Base-by-base conservation (phyloP, 1,140 invertebrate genomes). In the Maniola jurtina region DNA sequence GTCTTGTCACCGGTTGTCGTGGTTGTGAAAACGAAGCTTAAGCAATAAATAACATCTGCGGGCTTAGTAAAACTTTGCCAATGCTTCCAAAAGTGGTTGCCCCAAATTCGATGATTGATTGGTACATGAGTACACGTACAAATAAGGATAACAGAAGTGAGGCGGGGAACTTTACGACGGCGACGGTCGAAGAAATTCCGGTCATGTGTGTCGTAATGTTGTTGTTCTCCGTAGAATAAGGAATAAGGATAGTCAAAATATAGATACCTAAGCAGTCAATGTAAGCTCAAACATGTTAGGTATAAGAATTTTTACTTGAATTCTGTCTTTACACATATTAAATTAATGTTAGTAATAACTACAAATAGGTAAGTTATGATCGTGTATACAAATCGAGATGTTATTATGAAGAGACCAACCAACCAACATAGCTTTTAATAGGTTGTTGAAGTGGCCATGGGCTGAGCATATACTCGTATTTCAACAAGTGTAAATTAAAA, bases 41-140 rank as follows among this genome's bases (percentile, higher is more conserved):
- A 62, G 62, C 67, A 68, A 79, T 81, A 81, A 81, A 81, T 77
- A 79, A 75, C 79, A 81, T 77, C 79, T 79, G 78, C 66, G 56
- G 63, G 45, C 42, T 61, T 57, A 56, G 56, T 56, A 58, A 52
- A 71, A 73, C 58, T 71, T 70, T 60, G 61, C 40, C 47, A 63
- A 67, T 70, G 59, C 48, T 54, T 57, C 56, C 52, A 50, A 52
- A 59, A 72, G 40, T 36, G 58, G 59, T 55, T 59, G 63, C 60
- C 61, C 66, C 60, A 55, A 64, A 63, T 63, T 71, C 59, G 61
- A 66, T 65, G 61, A 71, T 71, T 60, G 69, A 58, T 66, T 48
- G 66, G 58, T 54, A 60, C n/a, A n/a, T 36, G 58, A 33, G 38
- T 36, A 67, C 54, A 48, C 35, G 59, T 62, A 50, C 56, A 67